Evolutionary conservation across 2,113 vertebrate genomes (phyloP).

Genomic region (Rhipidura dahli): DNA sequence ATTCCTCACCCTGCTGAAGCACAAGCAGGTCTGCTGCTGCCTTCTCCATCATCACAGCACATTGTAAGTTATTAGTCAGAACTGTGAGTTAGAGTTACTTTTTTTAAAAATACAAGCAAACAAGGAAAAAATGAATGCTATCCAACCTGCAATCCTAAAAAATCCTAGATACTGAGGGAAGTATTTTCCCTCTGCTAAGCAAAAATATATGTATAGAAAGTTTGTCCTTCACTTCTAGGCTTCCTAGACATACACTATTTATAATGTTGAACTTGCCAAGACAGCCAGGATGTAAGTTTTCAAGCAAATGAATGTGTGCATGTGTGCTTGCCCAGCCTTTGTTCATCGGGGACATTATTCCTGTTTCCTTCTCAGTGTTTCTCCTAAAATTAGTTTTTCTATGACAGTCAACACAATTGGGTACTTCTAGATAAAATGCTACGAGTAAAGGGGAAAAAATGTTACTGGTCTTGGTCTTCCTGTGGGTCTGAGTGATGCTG

Average conservation of each 20-base stretch:
- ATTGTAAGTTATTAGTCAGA: not conserved
- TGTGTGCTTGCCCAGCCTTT: not conserved
- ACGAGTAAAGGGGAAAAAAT: not conserved
- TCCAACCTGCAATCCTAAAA: not conserved
- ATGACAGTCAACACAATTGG: not conserved
- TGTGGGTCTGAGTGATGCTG: not conserved
- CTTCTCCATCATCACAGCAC: not conserved
- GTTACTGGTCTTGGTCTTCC: not conserved
- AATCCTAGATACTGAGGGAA: not conserved
- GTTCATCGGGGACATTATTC: not conserved
- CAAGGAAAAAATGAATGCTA: constrained; percentile 61
- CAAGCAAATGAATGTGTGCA: not conserved
- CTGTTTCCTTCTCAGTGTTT: constrained; percentile 30
- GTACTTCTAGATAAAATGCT: not conserved
- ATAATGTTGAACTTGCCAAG: not conserved
- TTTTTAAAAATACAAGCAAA: not conserved
- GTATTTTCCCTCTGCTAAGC: not conserved
- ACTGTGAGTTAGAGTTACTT: not conserved
- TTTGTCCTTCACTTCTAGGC: not conserved
- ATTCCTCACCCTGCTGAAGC: not conserved
- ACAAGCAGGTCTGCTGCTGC: not conserved
- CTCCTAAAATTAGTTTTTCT: constrained; percentile 26
- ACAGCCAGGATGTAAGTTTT: constrained; percentile 35
- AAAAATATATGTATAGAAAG: not conserved
- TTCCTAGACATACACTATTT: not conserved